phyloP scores from a whole-genome alignment of 2,797 vertebrate species.

The Micrastur ruficollis region DNA sequence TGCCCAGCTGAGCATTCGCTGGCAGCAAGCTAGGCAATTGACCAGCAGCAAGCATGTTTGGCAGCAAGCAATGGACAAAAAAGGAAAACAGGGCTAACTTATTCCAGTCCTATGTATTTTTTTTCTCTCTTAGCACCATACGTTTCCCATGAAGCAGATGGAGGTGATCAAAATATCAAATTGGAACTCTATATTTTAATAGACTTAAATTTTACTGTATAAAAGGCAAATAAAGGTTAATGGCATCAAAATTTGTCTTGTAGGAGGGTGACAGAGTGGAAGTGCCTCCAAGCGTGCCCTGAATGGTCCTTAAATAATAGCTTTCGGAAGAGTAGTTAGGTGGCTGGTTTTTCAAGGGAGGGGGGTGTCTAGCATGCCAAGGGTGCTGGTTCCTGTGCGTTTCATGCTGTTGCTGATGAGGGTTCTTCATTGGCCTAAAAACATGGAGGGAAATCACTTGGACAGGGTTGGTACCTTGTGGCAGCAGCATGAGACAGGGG shows the following conservation, averaged over 20 bases:
- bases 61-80: neutral
- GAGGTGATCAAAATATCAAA: neutral
- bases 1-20: neutral
- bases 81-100: neutral
- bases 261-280: neutral
- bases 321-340: neutral
- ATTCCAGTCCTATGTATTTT: neutral
- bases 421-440: neutral
- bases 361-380: neutral
- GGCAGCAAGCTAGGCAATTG: neutral
- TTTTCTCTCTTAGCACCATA: neutral
- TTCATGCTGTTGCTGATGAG: neutral
- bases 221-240: slow-evolving; percentile 36
- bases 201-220: neutral
- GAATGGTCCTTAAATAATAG: neutral
- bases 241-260: neutral
- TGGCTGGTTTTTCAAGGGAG: neutral
- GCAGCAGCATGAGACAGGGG: neutral
- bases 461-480: neutral
- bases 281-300: neutral
- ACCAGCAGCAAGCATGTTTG: neutral
- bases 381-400: neutral
- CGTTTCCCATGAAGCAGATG: neutral
- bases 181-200: neutral
- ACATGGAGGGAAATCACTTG: neutral